Evolutionary conservation across 2,113 vertebrate genomes (phyloP), one percentile per base, ranked within the genome.

Genomic region (Cynocephalus volans): DNA sequence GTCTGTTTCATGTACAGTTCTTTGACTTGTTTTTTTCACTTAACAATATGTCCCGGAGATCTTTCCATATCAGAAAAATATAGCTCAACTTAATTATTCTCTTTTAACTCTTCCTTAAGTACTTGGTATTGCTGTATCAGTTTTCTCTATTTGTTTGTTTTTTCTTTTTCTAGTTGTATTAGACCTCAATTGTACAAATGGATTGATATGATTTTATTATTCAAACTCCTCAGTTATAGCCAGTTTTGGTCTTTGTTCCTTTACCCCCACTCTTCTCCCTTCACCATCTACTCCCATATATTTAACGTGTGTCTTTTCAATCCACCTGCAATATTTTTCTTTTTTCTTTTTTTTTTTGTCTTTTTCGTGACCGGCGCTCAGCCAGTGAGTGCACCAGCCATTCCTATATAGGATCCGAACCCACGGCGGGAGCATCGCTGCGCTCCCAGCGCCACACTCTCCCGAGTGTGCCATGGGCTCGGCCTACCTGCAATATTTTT

Each of bases 121-220:
- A 58, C 19, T 77, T 70, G 62, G 23, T 77, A 28, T 24, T 23
- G 8, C 72, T 92, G 8, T 33, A 76, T 79, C 62, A 60, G 45
- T 56, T 54, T 88, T 88, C n/a, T 77, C 72, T 15, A 56, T 62
- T 72, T 83, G 24, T 73, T 65, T 56, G 1, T 21, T 83, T 87
- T 90, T 52, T 48, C n/a, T 85, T 87, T 75, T 81, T 81, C 26
- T 10, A 67, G 33, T 67, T 67, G 50, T 41, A 17, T 72, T 85
- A 73, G 31, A 80, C 26, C 58, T 64, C 82, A 87, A 31, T 41
- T 81, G 33, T 73, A 81, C 65, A 67, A 48, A 86, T 75, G 41
- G 67, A 80, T 70, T 41, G 21, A 54, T 52, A 36, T 92, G n/a
- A 82, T 80, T 92, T 81, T n/a, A 65, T 81, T 87, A 92, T 87